Evolutionary conservation across 2,888 invertebrate genomes (phyloP).

Genomic region (Apotomis capreana): DNA sequence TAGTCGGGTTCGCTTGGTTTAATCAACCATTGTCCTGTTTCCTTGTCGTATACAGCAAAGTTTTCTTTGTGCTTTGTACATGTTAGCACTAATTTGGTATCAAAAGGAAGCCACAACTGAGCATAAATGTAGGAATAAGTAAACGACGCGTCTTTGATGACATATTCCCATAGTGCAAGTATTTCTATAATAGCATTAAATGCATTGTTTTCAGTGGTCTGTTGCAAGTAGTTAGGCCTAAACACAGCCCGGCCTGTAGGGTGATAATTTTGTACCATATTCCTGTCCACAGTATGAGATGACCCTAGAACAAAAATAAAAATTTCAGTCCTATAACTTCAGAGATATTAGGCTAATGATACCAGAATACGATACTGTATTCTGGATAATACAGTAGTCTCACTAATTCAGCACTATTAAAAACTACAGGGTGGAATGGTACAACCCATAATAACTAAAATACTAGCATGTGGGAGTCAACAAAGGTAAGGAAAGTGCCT

Average conservation of each 20-base stretch:
- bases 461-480: too few relatives aligned
- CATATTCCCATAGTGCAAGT: conserved; percentile 31
- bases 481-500: too few relatives aligned
- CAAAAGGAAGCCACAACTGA: conserved; percentile 1
- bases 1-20: conserved; percentile 18
- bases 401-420: too few relatives aligned
- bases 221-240: neutral
- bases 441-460: too few relatives aligned
- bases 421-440: too few relatives aligned
- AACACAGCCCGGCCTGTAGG: neutral
- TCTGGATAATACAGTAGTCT: too few relatives aligned
- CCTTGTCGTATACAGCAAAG: conserved; percentile 33
- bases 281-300: too few relatives aligned
- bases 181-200: conserved; percentile 35
- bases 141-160: neutral
- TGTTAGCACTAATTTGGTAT: neutral
- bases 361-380: too few relatives aligned
- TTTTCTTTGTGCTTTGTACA: conserved; percentile 29
- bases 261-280: too few relatives aligned
- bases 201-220: neutral
- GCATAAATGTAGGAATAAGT: conserved; percentile 29
- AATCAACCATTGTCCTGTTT: conserved; percentile 12
- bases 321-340: too few relatives aligned
- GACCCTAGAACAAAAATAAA: too few relatives aligned
- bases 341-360: too few relatives aligned